A percentile compares a stretch with the other conserved stretches of the same genome.
These are phyloP conservation scores for Montipora capitata DNA, from an alignment of 92 coral and sea anemone species.

Conservation along the genomic window DNA sequence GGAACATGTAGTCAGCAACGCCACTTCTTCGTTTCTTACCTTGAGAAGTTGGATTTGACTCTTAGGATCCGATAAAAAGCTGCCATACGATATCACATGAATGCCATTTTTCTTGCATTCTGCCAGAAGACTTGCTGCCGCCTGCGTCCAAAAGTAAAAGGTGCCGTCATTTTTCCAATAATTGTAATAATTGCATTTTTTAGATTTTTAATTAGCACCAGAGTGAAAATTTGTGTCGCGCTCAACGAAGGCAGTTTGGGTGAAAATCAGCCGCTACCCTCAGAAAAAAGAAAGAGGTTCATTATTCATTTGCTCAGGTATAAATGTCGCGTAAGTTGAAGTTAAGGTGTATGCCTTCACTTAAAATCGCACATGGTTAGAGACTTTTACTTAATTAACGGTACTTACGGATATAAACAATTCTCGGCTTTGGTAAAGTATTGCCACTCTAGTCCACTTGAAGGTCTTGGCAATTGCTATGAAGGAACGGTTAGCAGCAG, in stretches of 20 bases:
- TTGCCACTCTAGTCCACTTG: constrained; percentile 82
- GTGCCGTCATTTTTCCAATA: neutral
- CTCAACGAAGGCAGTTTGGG: too few relatives aligned
- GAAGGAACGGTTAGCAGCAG: constrained; percentile 73
- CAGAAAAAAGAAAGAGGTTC: too few relatives aligned
- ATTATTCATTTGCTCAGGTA: too few relatives aligned
- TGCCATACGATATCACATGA: constrained; percentile 73
- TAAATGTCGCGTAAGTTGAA: too few relatives aligned
- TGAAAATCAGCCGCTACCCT: too few relatives aligned
- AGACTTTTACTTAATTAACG: too few relatives aligned
- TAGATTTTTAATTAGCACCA: neutral
- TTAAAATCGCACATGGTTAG: too few relatives aligned
- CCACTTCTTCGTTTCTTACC: constrained; percentile 8
- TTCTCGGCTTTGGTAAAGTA: constrained; percentile 74
- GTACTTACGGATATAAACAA: constrained; percentile 63
- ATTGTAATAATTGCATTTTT: too few relatives aligned
- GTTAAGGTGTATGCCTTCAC: too few relatives aligned
- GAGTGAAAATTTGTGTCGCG: neutral
- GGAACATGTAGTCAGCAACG: too few relatives aligned
- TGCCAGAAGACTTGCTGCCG: constrained; percentile 65
- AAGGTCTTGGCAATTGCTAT: constrained; percentile 77
- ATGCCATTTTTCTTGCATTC: constrained; percentile 71
- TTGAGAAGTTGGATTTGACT: constrained; percentile 84
- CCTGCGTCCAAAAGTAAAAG: constrained; percentile 21
- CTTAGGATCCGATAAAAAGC: constrained; percentile 76